Percentiles rank a stretch among this genome's conserved stretches.
These are phyloP conservation scores for Dicycla oo DNA, from an alignment of 2,888 invertebrate genomes.

Conservation along the genomic window DNA sequence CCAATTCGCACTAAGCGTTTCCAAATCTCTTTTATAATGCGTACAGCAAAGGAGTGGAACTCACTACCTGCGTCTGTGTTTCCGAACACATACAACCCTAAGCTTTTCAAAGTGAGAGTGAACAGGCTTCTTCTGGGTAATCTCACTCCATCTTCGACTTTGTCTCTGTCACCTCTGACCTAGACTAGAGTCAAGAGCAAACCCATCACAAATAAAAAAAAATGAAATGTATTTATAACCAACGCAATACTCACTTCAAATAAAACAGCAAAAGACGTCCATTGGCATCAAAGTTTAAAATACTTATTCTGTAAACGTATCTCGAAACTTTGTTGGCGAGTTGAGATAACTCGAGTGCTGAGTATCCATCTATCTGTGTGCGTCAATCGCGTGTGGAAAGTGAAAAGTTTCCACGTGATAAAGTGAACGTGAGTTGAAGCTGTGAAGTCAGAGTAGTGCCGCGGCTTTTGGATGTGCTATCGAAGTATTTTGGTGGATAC, in stretches of 20 bases:
- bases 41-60: too few species aligned
- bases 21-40: too few species aligned
- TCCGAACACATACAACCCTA: too few species aligned
- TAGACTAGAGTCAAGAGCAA: too few species aligned
- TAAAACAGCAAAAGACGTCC: constrained; percentile 22
- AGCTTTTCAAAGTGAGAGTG: too few species aligned
- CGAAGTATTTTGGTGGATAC: not conserved
- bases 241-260: constrained; percentile 15
- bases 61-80: too few species aligned
- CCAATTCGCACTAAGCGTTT: too few species aligned
- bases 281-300: constrained; percentile 43
- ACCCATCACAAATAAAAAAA: too few species aligned
- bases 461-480: constrained; percentile 43
- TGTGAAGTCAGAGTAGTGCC: constrained; percentile 40
- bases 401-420: constrained; percentile 77
- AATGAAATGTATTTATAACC: too few species aligned
- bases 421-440: constrained; percentile 73
- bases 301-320: constrained; percentile 63
- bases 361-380: constrained; percentile 66
- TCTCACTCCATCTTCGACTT: too few species aligned
- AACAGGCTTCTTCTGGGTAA: too few species aligned
- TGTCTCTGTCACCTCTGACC: too few species aligned
- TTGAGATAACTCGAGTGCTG: constrained; percentile 62
- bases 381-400: constrained; percentile 80
- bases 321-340: constrained; percentile 58